phyloP scores from a whole-genome alignment of 1,140 invertebrate species.

The Carposina sasakii region DNA sequence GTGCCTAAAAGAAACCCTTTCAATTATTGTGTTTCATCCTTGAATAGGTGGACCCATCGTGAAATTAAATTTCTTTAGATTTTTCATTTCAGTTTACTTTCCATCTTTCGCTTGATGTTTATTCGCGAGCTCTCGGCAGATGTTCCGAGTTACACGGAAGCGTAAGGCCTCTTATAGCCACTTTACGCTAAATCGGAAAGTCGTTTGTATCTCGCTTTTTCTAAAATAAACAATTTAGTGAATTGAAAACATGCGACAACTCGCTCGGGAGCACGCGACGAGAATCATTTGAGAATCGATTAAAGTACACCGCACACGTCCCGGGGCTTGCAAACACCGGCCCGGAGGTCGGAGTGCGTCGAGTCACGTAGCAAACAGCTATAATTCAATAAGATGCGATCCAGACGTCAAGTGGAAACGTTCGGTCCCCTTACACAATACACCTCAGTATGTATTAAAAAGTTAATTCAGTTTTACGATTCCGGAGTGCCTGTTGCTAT shows the following conservation, averaged over 20 bases:
- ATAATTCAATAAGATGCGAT: constrained; percentile 62
- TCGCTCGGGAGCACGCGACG: constrained; percentile 31
- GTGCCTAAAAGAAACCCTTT: constrained; percentile 68
- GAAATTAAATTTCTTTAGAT: constrained; percentile 59
- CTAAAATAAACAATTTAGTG: constrained; percentile 26
- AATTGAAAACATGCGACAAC: constrained; percentile 29
- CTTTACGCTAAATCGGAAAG: background rate
- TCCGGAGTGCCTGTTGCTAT: too few relatives aligned
- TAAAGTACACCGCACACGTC: constrained; percentile 49
- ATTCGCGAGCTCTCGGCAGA: constrained; percentile 20
- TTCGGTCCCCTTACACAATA: constrained; percentile 31
- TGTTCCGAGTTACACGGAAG: constrained; percentile 12
- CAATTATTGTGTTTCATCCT: constrained; percentile 62
- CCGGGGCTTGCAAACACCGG: constrained; percentile 49
- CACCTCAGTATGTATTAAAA: too few relatives aligned
- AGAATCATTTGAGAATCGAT: constrained; percentile 54
- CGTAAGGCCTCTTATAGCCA: background rate
- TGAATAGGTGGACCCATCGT: constrained; percentile 54
- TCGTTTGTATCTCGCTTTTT: too few relatives aligned
- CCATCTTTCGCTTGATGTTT: constrained; percentile 25
- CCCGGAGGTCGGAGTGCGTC: constrained; percentile 33
- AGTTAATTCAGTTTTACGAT: constrained; percentile 6
- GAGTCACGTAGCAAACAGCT: constrained; percentile 44
- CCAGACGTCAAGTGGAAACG: constrained; percentile 43
- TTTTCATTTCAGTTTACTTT: constrained; percentile 38